phyloP scores from a whole-genome alignment of 1,140 invertebrate genomes.

The Globodera ellingtonae region DNA sequence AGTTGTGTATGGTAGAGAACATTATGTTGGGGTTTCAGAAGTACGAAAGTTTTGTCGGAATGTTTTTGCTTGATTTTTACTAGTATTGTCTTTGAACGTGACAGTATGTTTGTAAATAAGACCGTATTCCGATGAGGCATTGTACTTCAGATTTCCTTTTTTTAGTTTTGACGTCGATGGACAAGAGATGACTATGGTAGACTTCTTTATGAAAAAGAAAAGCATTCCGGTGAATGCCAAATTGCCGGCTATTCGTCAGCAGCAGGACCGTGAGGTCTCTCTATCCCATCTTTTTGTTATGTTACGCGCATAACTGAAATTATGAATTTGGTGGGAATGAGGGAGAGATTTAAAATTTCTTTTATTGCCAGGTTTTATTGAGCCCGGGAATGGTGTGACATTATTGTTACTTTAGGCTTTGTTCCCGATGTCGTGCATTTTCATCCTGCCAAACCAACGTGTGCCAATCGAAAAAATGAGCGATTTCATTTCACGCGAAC shows the following conservation, averaged over 20 bases:
- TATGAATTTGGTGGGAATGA: too few species aligned
- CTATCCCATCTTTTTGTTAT: too few species aligned
- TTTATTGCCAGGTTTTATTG: too few species aligned
- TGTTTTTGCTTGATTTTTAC: too few species aligned
- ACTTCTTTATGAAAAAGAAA: slow-evolving; percentile 24
- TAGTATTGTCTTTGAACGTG: too few species aligned
- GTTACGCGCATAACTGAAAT: too few species aligned
- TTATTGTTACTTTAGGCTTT: slow-evolving; percentile 1
- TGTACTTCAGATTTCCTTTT: background rate
- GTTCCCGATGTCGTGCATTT: slow-evolving; percentile 19
- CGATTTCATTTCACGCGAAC: slow-evolving; percentile 29
- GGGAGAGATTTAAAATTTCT: too few species aligned
- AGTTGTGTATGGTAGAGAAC: too few species aligned
- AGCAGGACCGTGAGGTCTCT: slow-evolving; percentile 11
- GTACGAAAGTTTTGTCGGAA: too few species aligned
- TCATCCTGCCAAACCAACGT: slow-evolving; percentile 31
- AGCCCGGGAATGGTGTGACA: background rate
- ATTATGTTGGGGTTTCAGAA: too few species aligned
- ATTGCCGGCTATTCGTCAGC: slow-evolving; percentile 6
- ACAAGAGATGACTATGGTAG: background rate
- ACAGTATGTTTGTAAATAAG: background rate
- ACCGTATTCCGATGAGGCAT: background rate
- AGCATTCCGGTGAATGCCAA: slow-evolving; percentile 14
- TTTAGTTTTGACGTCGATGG: slow-evolving; percentile 29
- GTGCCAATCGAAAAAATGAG: slow-evolving; percentile 35